Evolutionary conservation across 2,797 vertebrate genomes (phyloP), one percentile per base, ranked within the genome.

Genomic region (Jordanella pulchra): DNA sequence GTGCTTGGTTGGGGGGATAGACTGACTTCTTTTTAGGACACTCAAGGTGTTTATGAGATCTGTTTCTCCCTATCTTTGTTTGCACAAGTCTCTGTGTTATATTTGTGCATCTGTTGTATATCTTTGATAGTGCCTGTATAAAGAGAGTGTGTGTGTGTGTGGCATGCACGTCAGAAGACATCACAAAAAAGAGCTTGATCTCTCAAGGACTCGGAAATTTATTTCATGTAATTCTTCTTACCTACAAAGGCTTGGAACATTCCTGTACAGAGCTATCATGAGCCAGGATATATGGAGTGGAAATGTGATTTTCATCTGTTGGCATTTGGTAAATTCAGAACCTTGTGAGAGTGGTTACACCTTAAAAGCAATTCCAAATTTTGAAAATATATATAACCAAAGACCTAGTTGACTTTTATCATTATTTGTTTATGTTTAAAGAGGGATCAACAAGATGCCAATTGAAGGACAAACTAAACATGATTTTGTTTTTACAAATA

Each of bases 151-250:
- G 48, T 67, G 48, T 69, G 78, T 71, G 35, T 77, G 75, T 54
- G 73, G 80, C 63, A 81, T 69, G 84, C 60, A 44, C 56, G 4
- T 45, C 44, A 45, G 44, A 70, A 54, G 73, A 82, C 79, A 83
- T 91, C 81, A 91, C 91, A 84, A 86, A 78, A 86, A 66, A 82
- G 92, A 94, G 75, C 84, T 66, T 72, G 76, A 89, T 93, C 81
- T 84, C 85, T 84, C 81, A 84, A 94, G 83, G 76, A 88, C 81
- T 86, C 71, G 73, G 85, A 70, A 82, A 68, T 78, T 84, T 89
- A 86, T 94, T 94, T 95, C 89, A 92, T 90, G 86, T 92, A 90
- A 72, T 76, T 88, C 87, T 92, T 86, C 84, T 95, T 93, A 94
- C 89, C 91, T 90, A 75, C 18, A 15, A 87, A 85, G 65, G 92